Base-by-base conservation (phyloP, 2,113 vertebrate genomes). In the Accipiter virgatus region DNA sequence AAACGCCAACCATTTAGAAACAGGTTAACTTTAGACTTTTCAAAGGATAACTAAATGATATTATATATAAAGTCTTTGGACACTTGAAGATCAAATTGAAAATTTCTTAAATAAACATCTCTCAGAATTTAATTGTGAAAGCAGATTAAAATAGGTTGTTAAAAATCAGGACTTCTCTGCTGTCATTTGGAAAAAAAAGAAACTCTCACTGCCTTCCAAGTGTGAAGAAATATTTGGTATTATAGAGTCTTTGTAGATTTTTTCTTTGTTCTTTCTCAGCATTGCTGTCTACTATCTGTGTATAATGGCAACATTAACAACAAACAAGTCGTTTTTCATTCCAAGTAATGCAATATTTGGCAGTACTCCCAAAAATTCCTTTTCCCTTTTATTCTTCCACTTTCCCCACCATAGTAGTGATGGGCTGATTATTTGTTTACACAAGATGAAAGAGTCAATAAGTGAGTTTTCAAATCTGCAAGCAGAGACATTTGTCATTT, bases 401-500 rank as follows among this genome's bases (percentile, higher is more conserved):
- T 93, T 87, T 90, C 68, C 16, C 56, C 48, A 86, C 86, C 52
- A 82, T 52, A 66, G 81, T 70, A 79, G 93, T 92, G 91, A 96
- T 95, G 71, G 81, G 43, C 53, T 93, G 90, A 95, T 95, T 95
- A 93, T 97, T 97, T 98, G 97, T 98, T 98, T 97, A 96, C 90
- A 82, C 52, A 89, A 97, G 95, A 97, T 93, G 93, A 95, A 97
- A 96, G 94, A 97, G 94, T 97, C 96, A 96, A 89, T 97, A 97
- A 97, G 90, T 58, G 90, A 94, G 79, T 90, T 97, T 93, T 97
- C 93, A 90, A 80, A 95, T 94, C 83, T 94, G 93, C 88, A 94
- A 97, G 81, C 52, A 58, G 82, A 92, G 92, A 97, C 92, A 97
- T 98, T 98, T 98, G 98, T 98, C 98, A 98, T 96, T 90, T 72